Evolutionary conservation across 2,113 vertebrate genomes (phyloP), one percentile per base, ranked within the genome.

Genomic region (Pteruthius melanotis): DNA sequence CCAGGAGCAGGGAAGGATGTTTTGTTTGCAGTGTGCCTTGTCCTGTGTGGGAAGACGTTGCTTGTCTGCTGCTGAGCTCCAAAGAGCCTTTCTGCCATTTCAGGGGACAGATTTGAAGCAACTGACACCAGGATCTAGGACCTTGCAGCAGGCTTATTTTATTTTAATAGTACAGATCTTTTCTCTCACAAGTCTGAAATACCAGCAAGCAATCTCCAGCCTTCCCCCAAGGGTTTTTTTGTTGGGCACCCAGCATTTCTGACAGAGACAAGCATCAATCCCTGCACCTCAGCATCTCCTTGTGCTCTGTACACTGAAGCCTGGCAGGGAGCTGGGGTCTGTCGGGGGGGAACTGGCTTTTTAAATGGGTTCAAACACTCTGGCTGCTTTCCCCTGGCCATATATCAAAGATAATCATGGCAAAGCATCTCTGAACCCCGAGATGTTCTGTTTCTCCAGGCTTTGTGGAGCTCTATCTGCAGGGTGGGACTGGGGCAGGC

Each of bases 231-330:
- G 39, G 37, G 53, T 63, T 2, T 76, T 71, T 84, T 61, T 64
- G 75, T 11, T 60, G 71, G 14, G 60, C 60, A 61, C 7, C 3
- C 76, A 85, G 77, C 16, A 7, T 11, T 42, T 18, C 15, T 42
- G 74, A 57, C 71, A 60, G 72, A 49, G 69, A 66, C 37, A 12
- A 89, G 20, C 71, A 83, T 63, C 76, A 52, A 18, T n/a, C 57
- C 63, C 83, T 76, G 69, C 66, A 64, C 35, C 47, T 80, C 79
- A 4, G 53, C 31, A 2, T 70, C 61, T 47, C 64, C 79, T 63
- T 0, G 0, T 54, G 75, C 90, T 66, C 44, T 33, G 2, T 9
- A 4, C 3, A 3, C 19, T n/a, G 15, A 4, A 50, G 78, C 31
- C 53, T 44, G 2, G 5, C 59, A 44, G 53, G 82, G 57, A 59